These are phyloP conservation scores for Mimas tiliae DNA, from an alignment of 2,888 invertebrate species.

Conservation along the genomic window DNA sequence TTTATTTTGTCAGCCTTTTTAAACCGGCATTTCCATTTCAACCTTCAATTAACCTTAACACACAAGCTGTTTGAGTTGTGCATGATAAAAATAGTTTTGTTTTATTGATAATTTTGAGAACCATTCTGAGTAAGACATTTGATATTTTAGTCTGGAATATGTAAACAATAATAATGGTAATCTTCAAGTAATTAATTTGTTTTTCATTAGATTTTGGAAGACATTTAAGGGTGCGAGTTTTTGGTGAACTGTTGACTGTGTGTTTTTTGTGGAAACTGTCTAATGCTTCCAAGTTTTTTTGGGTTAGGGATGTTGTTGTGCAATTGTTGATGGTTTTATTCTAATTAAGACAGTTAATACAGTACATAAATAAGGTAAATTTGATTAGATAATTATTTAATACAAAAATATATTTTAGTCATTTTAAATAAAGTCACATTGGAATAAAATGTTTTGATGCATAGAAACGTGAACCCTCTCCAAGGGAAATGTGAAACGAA, in stretches of 20 bases:
- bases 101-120: background rate
- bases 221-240: background rate
- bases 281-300: background rate
- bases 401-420: background rate
- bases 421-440: background rate
- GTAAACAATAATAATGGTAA: background rate
- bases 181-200: background rate
- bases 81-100: constrained; percentile 25
- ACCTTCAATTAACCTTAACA: constrained; percentile 23
- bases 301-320: background rate
- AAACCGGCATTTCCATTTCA: constrained; percentile 5
- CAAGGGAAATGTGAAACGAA: constrained; percentile 35
- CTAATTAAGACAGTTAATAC: background rate
- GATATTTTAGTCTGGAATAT: background rate
- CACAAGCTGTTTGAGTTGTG: background rate
- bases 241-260: background rate
- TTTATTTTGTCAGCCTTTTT: background rate
- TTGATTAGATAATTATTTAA: background rate
- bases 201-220: background rate
- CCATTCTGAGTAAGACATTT: background rate
- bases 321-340: background rate
- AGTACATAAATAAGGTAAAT: background rate
- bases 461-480: constrained; percentile 29
- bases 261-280: background rate
- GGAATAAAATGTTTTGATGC: background rate